These are phyloP conservation scores for Andrena dorsata DNA, from an alignment of 2,888 invertebrate species.

Conservation along the genomic window DNA sequence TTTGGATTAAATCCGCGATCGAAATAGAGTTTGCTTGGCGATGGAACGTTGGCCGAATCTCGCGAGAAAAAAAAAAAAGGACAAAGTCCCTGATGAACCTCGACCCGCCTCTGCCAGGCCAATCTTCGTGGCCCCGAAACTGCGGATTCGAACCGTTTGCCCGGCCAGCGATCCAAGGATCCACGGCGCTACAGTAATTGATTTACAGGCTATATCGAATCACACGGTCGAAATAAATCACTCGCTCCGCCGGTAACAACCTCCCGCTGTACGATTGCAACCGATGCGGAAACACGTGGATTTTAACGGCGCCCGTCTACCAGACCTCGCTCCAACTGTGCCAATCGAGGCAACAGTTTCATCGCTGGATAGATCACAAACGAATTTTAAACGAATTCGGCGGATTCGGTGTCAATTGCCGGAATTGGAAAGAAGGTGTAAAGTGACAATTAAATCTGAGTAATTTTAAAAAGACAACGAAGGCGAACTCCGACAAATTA, in stretches of 20 bases:
- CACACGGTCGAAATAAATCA: conserved; percentile 4
- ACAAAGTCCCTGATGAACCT: not conserved
- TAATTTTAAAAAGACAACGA: not conserved
- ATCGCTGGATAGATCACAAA: too few relatives aligned
- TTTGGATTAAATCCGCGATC: conserved; percentile 28
- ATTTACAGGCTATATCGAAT: conserved; percentile 22
- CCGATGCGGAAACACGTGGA: not conserved
- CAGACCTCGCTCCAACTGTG: not conserved
- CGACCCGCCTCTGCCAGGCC: not conserved
- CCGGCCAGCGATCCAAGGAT: not conserved
- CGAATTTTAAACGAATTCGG: too few relatives aligned
- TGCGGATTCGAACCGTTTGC: not conserved
- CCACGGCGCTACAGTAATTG: not conserved
- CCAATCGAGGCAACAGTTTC: not conserved
- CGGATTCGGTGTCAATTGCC: too few relatives aligned
- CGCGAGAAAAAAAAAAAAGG: not conserved
- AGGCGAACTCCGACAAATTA: not conserved
- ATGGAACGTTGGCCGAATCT: conserved; percentile 6
- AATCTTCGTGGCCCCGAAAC: not conserved
- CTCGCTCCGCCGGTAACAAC: not conserved
- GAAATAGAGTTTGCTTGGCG: conserved; percentile 39
- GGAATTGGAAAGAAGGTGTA: too few relatives aligned
- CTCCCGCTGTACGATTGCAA: too few relatives aligned
- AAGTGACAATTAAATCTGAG: too few relatives aligned
- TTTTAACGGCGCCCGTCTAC: not conserved